phyloP scores from a whole-genome alignment of 1,140 invertebrate species.

The Hyles vespertilio region DNA sequence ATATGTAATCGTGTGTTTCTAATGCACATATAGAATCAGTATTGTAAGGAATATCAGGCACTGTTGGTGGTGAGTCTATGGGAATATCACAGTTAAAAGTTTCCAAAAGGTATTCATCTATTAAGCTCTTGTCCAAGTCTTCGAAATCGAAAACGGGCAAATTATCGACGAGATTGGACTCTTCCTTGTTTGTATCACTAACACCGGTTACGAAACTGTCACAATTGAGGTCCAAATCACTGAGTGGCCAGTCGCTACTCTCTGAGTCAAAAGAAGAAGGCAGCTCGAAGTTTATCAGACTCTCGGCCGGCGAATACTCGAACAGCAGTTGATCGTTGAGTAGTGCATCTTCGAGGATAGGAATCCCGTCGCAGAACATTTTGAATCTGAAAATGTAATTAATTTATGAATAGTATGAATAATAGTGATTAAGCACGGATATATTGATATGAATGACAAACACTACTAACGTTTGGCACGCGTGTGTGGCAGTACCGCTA shows the following conservation, averaged over 20 bases:
- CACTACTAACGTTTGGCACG: conserved; percentile 7
- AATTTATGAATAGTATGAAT: too few species aligned
- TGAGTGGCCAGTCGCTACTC: conserved; percentile 45
- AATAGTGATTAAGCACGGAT: too few species aligned
- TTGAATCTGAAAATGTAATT: conserved; percentile 39
- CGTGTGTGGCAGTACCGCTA: conserved; percentile 9
- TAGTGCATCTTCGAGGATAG: conserved; percentile 43
- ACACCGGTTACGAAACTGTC: conserved; percentile 53
- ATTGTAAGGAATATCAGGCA: conserved; percentile 31
- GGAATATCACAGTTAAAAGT: conserved; percentile 49
- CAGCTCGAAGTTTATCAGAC: conserved; percentile 64
- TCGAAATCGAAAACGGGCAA: conserved; percentile 55
- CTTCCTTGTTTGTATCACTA: conserved; percentile 44
- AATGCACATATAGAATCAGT: conserved; percentile 33
- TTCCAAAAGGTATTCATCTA: conserved; percentile 57
- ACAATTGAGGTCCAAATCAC: conserved; percentile 55
- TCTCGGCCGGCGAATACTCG: conserved; percentile 62
- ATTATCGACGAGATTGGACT: conserved; percentile 34
- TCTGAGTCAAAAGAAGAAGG: conserved; percentile 39
- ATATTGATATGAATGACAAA: conserved; percentile 3
- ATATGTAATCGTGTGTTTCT: conserved; percentile 29
- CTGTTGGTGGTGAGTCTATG: conserved; percentile 37
- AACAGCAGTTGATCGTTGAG: conserved; percentile 55
- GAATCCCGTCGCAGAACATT: conserved; percentile 53
- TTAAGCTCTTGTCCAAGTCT: conserved; percentile 54